Evolutionary conservation across 2,113 vertebrate species (phyloP).

Genomic region (Paramormyrops kingsleyae): DNA sequence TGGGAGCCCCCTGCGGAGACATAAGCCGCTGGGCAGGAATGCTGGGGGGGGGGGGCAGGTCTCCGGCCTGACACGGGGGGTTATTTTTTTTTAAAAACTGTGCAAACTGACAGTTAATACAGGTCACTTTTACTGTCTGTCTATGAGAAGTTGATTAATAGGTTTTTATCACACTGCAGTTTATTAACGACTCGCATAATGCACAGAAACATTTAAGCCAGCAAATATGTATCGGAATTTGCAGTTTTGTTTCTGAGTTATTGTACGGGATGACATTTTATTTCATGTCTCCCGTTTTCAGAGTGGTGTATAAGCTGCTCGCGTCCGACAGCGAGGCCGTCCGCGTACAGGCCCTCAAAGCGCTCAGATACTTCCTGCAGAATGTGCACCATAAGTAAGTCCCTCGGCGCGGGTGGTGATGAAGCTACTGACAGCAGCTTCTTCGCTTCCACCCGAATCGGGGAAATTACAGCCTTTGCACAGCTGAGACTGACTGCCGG

Average conservation of each 20-base stretch:
- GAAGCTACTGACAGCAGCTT: neutral
- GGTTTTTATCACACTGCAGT: neutral
- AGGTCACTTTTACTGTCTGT: neutral
- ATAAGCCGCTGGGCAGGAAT: slow-evolving; percentile 14
- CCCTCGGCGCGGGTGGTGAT: neutral
- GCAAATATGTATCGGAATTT: neutral
- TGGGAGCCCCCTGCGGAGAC: neutral
- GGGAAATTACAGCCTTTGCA: neutral
- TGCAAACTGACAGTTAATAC: neutral
- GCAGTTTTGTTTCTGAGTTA: neutral
- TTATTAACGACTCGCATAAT: neutral
- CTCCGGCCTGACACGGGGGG: neutral
- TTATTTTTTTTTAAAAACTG: neutral
- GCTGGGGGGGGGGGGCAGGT: neutral
- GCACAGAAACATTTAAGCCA: neutral
- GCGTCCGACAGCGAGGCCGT: slow-evolving; percentile 89
- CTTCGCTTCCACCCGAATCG: neutral
- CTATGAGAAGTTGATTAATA: neutral
- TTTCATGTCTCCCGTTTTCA: slow-evolving; percentile 46
- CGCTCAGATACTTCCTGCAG: slow-evolving; percentile 92
- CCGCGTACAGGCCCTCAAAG: slow-evolving; percentile 90
- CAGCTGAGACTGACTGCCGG: neutral
- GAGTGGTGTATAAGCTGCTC: slow-evolving; percentile 89
- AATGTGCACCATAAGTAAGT: slow-evolving; percentile 86
- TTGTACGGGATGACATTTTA: neutral